Evolutionary conservation across 2,797 vertebrate species (phyloP), one percentile per base, ranked within the genome.

Genomic region (Sebastes cheni): DNA sequence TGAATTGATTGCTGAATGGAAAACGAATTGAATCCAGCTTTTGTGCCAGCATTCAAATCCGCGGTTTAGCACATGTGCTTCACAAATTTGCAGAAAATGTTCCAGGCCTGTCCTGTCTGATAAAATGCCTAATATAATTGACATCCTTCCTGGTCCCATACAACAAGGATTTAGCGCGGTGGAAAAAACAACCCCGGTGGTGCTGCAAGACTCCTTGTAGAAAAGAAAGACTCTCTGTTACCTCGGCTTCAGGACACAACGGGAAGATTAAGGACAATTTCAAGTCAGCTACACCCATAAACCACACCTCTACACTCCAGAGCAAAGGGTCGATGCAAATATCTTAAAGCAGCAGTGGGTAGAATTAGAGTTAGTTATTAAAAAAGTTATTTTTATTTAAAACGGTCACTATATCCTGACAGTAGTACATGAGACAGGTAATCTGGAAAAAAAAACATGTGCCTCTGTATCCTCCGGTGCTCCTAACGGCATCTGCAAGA

Each of bases 41-140:
- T 90, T 87, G 77, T 85, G 76, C n/a, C 69, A 77, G 68, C 82
- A 65, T 81, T 86, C 81, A 91, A 87, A 91, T 78, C 55, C 23
- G 2, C 2, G 22, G 54, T 88, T 83, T 62, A 79, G 59, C 67
- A 66, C 62, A 64, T 55, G 64, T 34, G 80, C 75, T 68, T 83
- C 67, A 69, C 73, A 89, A 66, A 87, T 87, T 72, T 80, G 55
- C 67, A 81, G 67, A 75, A 82, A 86, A 89, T 62, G 60, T 79
- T 71, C 27, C 77, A 68, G 67, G 83, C 76, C 81, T 87, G 83
- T 81, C 50, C 77, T 75, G 32, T 80, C 58, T 86, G 86, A 90
- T 87, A 81, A 87, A 80, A 77, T 20, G 70, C 30, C 56, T 54
- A 72, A 81, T 84, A 75, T 78, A 87, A 87, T 58, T 70, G 72